phyloP scores from a whole-genome alignment of 2,888 invertebrate genomes.

The Troides oblongomaculatus region DNA sequence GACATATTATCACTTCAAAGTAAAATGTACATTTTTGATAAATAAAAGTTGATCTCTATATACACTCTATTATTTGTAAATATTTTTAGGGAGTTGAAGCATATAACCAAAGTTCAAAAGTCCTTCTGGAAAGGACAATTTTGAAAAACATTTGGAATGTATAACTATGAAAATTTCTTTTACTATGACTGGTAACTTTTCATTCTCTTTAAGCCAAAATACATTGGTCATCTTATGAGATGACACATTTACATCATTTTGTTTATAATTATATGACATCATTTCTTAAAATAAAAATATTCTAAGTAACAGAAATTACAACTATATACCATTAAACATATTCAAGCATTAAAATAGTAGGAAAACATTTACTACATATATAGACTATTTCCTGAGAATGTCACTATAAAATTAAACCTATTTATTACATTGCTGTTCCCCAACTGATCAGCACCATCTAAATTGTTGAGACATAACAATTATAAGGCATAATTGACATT shows the following conservation, averaged over 20 bases:
- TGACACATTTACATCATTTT: neutral
- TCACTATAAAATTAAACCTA: slow-evolving; percentile 16
- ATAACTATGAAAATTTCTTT: no score
- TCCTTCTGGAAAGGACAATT: no score
- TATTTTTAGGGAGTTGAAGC: neutral
- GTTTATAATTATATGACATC: neutral
- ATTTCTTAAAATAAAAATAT: neutral
- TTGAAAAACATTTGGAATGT: no score
- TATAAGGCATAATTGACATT: slow-evolving; percentile 30
- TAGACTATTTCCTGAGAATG: slow-evolving; percentile 5
- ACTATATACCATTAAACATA: neutral
- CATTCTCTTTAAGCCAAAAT: no score
- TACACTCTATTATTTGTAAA: neutral
- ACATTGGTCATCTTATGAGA: no score
- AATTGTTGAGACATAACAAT: slow-evolving; percentile 21
- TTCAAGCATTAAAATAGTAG: slow-evolving; percentile 1
- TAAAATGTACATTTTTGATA: neutral
- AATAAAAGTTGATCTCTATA: no score
- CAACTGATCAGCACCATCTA: slow-evolving; percentile 26
- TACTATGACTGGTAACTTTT: no score
- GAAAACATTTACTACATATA: slow-evolving; percentile 11
- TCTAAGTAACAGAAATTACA: neutral
- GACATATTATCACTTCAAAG: neutral
- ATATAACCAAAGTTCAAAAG: neutral
- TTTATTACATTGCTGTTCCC: slow-evolving; percentile 10